Conservation (phyloP, 2,113 vertebrate genomes). For the Corydoras sp. region DNA sequence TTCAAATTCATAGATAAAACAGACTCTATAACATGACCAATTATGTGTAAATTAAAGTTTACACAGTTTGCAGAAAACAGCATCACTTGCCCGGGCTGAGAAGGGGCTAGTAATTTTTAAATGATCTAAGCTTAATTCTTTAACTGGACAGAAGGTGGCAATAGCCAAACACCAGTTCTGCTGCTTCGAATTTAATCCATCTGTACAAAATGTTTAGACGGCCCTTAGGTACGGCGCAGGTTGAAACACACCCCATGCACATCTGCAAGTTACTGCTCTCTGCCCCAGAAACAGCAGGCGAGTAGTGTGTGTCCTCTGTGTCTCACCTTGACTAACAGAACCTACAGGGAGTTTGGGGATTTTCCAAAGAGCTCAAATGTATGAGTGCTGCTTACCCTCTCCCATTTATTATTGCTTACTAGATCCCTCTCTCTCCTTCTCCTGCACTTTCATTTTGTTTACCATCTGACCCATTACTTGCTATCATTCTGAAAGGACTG, state of each 20-base stretch:
- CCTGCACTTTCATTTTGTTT: conserved; percentile 2
- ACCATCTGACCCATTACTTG: not conserved
- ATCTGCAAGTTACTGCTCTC: conserved; percentile 35
- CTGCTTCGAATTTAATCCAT: not conserved
- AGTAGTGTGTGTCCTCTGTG: conserved; percentile 58
- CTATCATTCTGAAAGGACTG: not conserved
- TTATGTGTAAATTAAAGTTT: no score
- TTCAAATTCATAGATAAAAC: no score
- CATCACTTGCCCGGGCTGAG: no score
- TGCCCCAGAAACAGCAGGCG: conserved; percentile 60
- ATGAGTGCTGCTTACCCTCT: conserved; percentile 30
- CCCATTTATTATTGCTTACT: not conserved
- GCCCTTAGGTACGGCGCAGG: conserved; percentile 22
- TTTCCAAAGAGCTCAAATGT: conserved; percentile 57
- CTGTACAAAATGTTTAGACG: not conserved
- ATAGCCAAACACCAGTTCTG: no score
- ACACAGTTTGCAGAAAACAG: no score
- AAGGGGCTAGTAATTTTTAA: no score
- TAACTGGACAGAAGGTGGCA: no score
- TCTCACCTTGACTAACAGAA: conserved; percentile 66
- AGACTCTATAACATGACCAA: no score
- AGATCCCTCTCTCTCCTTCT: not conserved
- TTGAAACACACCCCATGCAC: not conserved
- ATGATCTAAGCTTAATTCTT: no score
- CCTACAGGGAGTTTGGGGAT: conserved; percentile 62